These are phyloP conservation scores for Phalangium opilio DNA, from an alignment of 2,888 invertebrate genomes.

Conservation along the genomic window DNA sequence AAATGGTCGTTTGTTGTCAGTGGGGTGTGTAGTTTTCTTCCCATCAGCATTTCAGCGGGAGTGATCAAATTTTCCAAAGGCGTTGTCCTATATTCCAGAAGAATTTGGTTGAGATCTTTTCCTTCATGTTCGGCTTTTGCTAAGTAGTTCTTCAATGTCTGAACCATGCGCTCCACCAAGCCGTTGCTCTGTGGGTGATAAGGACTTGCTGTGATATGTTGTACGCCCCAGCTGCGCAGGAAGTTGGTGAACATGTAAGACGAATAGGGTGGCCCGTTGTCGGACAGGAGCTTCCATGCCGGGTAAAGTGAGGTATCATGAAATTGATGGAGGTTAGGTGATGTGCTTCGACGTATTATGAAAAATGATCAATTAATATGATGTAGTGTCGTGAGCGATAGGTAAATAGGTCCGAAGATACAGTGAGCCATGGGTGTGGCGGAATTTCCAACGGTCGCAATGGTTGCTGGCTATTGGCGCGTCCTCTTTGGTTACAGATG, in stretches of 20 bases:
- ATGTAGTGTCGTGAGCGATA: background rate
- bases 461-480: constrained; percentile 1
- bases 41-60: no score
- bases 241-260: constrained; percentile 1
- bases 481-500: constrained; percentile 2
- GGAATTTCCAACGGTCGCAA: constrained; percentile 1
- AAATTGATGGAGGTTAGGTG: constrained; percentile 2
- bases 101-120: constrained; percentile 1
- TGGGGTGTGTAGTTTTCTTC: no score
- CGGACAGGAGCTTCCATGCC: background rate
- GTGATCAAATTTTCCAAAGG: background rate
- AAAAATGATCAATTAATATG: constrained; percentile 4
- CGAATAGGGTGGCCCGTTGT: constrained; percentile 3
- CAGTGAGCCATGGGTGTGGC: constrained; percentile 4
- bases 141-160: constrained; percentile 1
- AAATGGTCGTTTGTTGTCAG: no score
- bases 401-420: constrained; percentile 2
- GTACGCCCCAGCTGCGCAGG: background rate
- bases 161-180: background rate
- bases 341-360: constrained; percentile 5
- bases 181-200: constrained; percentile 3
- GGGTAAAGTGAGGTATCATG: constrained; percentile 4
- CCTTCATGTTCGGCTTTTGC: constrained; percentile 5
- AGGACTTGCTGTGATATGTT: constrained; percentile 1
- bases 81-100: constrained; percentile 4